phyloP scores from a whole-genome alignment of 2,113 vertebrate genomes.

The Pristiophorus japonicus region DNA sequence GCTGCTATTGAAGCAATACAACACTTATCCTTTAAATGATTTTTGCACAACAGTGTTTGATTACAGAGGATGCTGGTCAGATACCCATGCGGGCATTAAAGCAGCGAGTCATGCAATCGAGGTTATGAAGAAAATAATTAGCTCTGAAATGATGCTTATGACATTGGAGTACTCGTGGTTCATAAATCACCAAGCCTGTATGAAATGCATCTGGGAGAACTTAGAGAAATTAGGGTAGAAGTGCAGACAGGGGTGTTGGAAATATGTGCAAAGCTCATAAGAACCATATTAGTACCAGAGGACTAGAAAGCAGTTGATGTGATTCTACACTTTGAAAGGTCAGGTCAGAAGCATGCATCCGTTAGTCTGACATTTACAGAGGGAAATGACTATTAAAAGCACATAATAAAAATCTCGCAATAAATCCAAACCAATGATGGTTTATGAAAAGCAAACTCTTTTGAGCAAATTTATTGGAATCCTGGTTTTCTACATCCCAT shows the following conservation, averaged over 20 bases:
- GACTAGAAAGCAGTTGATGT: background rate
- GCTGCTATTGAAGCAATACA: background rate
- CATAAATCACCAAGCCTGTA: background rate
- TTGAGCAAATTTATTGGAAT: slow-evolving; percentile 7
- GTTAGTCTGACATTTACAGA: background rate
- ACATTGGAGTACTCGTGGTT: background rate
- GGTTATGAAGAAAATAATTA: background rate
- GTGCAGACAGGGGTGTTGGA: background rate
- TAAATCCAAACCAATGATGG: slow-evolving; percentile 1
- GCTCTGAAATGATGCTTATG: background rate
- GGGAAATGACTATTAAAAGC: background rate
- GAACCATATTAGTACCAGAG: background rate
- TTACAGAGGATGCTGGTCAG: background rate
- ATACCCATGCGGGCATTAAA: background rate
- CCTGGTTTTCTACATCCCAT: background rate
- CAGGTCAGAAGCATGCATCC: background rate
- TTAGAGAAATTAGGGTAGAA: background rate
- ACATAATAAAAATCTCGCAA: background rate
- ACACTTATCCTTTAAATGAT: background rate
- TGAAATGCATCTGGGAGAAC: background rate
- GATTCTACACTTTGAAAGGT: background rate
- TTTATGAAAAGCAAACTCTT: background rate
- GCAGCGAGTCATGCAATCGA: background rate
- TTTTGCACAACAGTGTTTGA: background rate
- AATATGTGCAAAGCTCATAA: background rate